Evolutionary conservation across 2,888 invertebrate species (phyloP).

Genomic region (Leptogaster cylindrica): DNA sequence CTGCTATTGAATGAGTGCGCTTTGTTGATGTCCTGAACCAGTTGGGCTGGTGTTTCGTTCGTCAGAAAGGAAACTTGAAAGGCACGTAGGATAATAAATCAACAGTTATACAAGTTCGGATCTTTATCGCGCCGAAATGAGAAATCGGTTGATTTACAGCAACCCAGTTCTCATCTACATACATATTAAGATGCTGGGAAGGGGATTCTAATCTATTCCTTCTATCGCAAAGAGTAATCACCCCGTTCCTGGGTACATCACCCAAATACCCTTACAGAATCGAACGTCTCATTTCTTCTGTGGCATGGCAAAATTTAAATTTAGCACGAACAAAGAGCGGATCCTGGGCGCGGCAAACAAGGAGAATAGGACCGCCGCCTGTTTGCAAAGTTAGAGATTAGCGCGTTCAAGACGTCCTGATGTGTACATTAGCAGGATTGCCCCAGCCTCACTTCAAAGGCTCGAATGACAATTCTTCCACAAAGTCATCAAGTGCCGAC

Average conservation of each 20-base stretch:
- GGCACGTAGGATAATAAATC: slow-evolving; percentile 37
- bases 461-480: background rate
- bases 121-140: slow-evolving; percentile 36
- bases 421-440: slow-evolving; percentile 14
- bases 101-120: slow-evolving; percentile 39
- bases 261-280: background rate
- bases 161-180: slow-evolving; percentile 37
- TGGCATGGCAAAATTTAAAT: slow-evolving; percentile 25
- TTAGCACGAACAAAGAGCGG: slow-evolving; percentile 22
- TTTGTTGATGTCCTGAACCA: slow-evolving; percentile 28
- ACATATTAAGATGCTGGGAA: slow-evolving; percentile 22
- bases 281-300: slow-evolving; percentile 32
- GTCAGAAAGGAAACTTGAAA: slow-evolving; percentile 1
- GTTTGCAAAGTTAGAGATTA: slow-evolving; percentile 25
- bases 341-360: slow-evolving; percentile 1
- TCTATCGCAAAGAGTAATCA: slow-evolving; percentile 32
- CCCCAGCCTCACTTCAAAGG: background rate
- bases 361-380: background rate
- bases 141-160: slow-evolving; percentile 40
- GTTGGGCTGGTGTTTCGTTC: background rate
- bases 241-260: background rate
- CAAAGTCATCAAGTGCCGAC: background rate
- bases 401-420: slow-evolving; percentile 2
- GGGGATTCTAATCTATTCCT: slow-evolving; percentile 33
- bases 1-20: background rate